Base-by-base conservation (phyloP, 2,888 invertebrate species). In the Phaonia tiefii region DNA sequence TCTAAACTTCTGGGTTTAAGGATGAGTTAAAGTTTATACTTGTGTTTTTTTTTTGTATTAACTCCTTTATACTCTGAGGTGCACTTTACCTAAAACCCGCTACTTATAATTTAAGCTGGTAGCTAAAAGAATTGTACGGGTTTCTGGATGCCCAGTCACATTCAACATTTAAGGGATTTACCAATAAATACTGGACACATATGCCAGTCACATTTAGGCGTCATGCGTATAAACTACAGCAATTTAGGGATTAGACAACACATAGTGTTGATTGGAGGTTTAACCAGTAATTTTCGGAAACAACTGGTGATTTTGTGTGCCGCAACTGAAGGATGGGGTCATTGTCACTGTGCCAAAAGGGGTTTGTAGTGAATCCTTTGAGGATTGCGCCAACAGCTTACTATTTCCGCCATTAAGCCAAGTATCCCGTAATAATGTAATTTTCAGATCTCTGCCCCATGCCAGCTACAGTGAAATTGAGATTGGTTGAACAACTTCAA, bases 51-150 rank as follows among this genome's bases (percentile, higher is more conserved):
- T n/a, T 17, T 13, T n/a, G 31, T 17, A 37, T 20, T 60, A 3
- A 20, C 17, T 49, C 15, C 8, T 3, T 56, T 65, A 54, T 65
- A 42, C 66, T 42, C 72, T 0, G n/a, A 20, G 65, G 67, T 20
- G 49, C 77, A 58, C 54, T 63, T 71, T 58, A 17, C 42, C 42
- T 51, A 54, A 42, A 17, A 66, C 11, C 49, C n/a, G 11, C 49
- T 44, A 39, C 46, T 76, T 65, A 51, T 67, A 54, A 22, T 51
- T 54, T 67, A 67, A 67, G 67, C 67, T 67, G 54, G n/a, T n/a
- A n/a, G n/a, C 5, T 37, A 39, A 4, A 69, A 15, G 15, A 39
- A 63, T 60, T 17, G 31, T 31, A 25, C 4, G 39, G 26, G 39
- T 60, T 39, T 31, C 22, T 13, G 26, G 1, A 1, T 37, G 49